phyloP scores from a whole-genome alignment of 2,113 vertebrate genomes.

The Datnioides undecimradiatus region DNA sequence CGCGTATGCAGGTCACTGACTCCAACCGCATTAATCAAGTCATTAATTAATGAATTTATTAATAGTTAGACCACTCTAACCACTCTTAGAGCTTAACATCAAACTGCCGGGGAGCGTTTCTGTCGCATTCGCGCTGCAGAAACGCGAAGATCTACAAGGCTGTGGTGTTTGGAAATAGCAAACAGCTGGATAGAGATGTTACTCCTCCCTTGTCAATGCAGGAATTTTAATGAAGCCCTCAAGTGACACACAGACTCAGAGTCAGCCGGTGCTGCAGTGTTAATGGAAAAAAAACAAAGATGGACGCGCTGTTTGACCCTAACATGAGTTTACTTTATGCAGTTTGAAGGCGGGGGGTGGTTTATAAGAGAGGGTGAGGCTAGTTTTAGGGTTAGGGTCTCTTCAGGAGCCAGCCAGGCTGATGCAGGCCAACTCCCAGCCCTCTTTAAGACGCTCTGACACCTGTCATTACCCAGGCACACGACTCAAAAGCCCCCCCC shows the following conservation, averaged over 20 bases:
- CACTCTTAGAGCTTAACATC: no score
- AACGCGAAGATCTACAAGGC: not conserved
- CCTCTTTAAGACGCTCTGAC: conserved; percentile 4
- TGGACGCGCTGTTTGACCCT: not conserved
- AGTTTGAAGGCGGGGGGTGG: not conserved
- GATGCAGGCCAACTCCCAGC: conserved; percentile 17
- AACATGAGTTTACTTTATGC: not conserved
- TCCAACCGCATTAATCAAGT: no score
- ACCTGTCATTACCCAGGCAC: conserved; percentile 67
- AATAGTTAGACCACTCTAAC: no score
- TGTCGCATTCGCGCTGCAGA: not conserved
- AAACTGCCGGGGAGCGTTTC: no score
- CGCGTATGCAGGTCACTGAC: conserved; percentile 9
- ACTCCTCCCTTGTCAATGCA: conserved; percentile 25
- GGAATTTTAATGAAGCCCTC: conserved; percentile 41
- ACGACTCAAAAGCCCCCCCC: conserved; percentile 36
- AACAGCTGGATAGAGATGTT: conserved; percentile 27
- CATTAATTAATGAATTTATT: no score
- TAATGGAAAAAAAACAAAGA: not conserved
- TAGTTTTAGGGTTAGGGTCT: not conserved
- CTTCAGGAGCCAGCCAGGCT: conserved; percentile 3
- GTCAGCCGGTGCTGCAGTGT: not conserved
- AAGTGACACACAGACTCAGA: conserved; percentile 16
- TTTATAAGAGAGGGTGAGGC: not conserved
- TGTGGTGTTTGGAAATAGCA: conserved; percentile 14